These are phyloP conservation scores for Menidia menidia DNA, from an alignment of 2,797 vertebrate species.

Conservation along the genomic window DNA sequence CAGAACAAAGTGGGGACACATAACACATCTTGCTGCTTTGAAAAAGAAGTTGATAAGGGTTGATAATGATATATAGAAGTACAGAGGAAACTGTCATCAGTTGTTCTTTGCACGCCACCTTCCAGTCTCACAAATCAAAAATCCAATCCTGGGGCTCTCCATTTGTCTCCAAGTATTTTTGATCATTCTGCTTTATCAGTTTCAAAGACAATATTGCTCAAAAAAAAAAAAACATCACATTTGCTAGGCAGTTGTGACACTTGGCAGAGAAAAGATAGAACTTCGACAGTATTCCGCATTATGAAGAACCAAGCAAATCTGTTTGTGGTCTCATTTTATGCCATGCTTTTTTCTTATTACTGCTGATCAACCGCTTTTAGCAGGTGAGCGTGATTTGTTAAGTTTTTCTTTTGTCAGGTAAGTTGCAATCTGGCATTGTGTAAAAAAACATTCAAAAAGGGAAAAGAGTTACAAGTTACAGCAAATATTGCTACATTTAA, in stretches of 20 bases:
- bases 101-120: conserved; percentile 69
- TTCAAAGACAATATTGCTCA: conserved; percentile 70
- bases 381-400: conserved; percentile 71
- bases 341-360: conserved; percentile 53
- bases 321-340: conserved; percentile 60
- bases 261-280: conserved; percentile 50
- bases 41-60: conserved; percentile 67
- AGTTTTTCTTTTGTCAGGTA: conserved; percentile 66
- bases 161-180: conserved; percentile 74
- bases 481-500: background rate
- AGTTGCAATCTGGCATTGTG: conserved; percentile 39
- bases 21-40: conserved; percentile 64
- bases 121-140: conserved; percentile 76
- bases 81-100: conserved; percentile 64
- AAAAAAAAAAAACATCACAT: conserved; percentile 55
- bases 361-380: conserved; percentile 57
- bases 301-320: conserved; percentile 58
- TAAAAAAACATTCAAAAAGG: conserved; percentile 27
- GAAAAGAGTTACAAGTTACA: conserved; percentile 22
- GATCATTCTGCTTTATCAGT: conserved; percentile 72
- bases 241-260: conserved; percentile 64
- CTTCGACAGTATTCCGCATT: conserved; percentile 56
- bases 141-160: conserved; percentile 72
- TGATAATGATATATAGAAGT: conserved; percentile 67
- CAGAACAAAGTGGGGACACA: conserved; percentile 70